Evolutionary conservation across 2,113 vertebrate genomes (phyloP).

Genomic region (Sialia sialis): DNA sequence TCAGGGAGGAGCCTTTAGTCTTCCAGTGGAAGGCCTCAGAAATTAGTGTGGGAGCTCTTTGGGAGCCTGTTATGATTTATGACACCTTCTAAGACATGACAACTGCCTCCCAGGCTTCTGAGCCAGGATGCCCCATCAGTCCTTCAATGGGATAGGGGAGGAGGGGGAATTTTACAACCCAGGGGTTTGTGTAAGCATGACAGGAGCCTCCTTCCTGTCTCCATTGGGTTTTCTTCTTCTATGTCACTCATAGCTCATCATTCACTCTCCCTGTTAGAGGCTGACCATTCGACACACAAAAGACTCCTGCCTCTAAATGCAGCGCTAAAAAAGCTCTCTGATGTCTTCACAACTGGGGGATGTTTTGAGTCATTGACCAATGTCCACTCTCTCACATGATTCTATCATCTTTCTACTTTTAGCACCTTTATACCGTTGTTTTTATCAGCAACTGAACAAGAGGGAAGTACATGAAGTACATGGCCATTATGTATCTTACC

Average conservation of each 20-base stretch:
- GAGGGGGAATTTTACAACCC: neutral
- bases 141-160: too few species aligned
- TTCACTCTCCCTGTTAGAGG: neutral
- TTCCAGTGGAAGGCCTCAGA: neutral
- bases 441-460: neutral
- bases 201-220: neutral
- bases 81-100: neutral
- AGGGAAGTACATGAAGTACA: neutral
- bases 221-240: neutral
- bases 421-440: neutral
- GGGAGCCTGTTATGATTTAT: neutral
- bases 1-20: neutral
- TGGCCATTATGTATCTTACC: neutral
- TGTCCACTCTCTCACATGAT: neutral
- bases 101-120: neutral
- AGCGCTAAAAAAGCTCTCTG: neutral
- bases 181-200: neutral
- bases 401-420: neutral
- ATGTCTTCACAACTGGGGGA: neutral
- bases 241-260: neutral
- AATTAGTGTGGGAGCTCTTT: too few species aligned
- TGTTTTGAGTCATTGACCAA: neutral
- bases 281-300: neutral
- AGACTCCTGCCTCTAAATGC: neutral
- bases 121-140: neutral